Conservation (phyloP, 2,888 invertebrate genomes). For the Dysmachus trigonus region DNA sequence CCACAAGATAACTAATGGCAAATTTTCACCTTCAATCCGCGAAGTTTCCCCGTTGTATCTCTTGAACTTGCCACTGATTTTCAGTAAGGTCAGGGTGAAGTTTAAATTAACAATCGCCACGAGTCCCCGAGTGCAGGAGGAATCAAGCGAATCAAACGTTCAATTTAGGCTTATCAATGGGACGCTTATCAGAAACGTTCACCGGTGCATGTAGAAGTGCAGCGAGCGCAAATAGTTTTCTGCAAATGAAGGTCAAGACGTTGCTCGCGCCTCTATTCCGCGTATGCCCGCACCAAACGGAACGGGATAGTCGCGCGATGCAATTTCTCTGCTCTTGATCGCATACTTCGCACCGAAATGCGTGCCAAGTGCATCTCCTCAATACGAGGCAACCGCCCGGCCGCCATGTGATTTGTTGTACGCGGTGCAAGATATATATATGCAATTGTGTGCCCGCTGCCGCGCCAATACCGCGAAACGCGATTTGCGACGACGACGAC, state of each 20-base stretch:
- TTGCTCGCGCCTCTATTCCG: background rate
- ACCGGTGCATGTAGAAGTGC: background rate
- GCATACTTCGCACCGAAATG: slow-evolving; percentile 48
- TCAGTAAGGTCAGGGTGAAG: slow-evolving; percentile 19
- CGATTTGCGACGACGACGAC: too few relatives aligned
- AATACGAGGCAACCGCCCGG: slow-evolving; percentile 28
- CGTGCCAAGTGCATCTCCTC: slow-evolving; percentile 52
- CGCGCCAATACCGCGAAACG: slow-evolving; percentile 46
- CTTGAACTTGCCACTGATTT: slow-evolving; percentile 32
- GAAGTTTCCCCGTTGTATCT: background rate
- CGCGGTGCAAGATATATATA: background rate
- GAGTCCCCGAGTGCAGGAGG: background rate
- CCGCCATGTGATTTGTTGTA: background rate
- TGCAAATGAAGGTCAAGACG: slow-evolving; percentile 24
- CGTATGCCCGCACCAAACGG: background rate
- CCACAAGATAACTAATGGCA: background rate
- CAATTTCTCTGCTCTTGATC: background rate
- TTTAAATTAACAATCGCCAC: background rate
- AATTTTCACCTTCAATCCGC: background rate
- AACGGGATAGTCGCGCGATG: background rate
- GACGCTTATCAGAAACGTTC: background rate
- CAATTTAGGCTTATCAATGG: slow-evolving; percentile 19
- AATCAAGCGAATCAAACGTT: background rate
- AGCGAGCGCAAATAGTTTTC: background rate
- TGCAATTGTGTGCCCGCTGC: background rate